phyloP scores from a whole-genome alignment of 2,797 vertebrate genomes.

The Cyprinodon diabolis region DNA sequence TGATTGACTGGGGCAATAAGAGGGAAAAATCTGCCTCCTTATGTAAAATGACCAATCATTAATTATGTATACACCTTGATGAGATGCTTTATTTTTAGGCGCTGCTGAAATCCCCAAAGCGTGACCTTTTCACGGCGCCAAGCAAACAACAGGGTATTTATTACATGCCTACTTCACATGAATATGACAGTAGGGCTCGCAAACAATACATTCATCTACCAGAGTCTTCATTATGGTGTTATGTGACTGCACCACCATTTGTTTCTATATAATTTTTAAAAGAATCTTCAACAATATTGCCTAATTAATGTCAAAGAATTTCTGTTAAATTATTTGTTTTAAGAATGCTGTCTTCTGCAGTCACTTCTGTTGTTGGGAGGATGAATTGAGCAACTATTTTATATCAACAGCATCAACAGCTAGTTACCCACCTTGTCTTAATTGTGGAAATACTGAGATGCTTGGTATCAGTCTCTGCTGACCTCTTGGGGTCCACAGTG shows the following conservation, averaged over 20 bases:
- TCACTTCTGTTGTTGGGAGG: not conserved
- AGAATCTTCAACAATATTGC: not conserved
- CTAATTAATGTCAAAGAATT: not conserved
- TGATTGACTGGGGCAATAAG: conserved; percentile 66
- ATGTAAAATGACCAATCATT: conserved; percentile 67
- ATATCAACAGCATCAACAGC: not conserved
- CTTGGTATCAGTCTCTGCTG: conserved; percentile 19
- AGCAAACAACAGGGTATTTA: conserved; percentile 48
- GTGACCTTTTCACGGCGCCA: conserved; percentile 40
- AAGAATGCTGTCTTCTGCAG: not conserved
- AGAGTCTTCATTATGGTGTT: conserved; percentile 3
- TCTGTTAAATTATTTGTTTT: not conserved
- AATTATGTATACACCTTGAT: conserved; percentile 73
- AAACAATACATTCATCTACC: conserved; percentile 19
- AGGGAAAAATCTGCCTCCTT: conserved; percentile 54
- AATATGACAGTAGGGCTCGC: conserved; percentile 1
- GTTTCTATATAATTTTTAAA: not conserved
- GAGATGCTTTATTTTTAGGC: conserved; percentile 67
- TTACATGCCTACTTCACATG: conserved; percentile 7
- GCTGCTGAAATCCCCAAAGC: conserved; percentile 43
- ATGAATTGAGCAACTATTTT: not conserved
- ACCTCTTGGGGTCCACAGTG: conserved; percentile 29
- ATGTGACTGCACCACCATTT: conserved; percentile 4
- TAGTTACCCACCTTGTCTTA: not conserved
- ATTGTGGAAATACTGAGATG: conserved; percentile 32